A percentile compares a stretch with the other conserved stretches of the same genome.
These are phyloP conservation scores for Psilopsiagon aurifrons DNA, from an alignment of 2,113 vertebrate genomes.

Conservation along the genomic window DNA sequence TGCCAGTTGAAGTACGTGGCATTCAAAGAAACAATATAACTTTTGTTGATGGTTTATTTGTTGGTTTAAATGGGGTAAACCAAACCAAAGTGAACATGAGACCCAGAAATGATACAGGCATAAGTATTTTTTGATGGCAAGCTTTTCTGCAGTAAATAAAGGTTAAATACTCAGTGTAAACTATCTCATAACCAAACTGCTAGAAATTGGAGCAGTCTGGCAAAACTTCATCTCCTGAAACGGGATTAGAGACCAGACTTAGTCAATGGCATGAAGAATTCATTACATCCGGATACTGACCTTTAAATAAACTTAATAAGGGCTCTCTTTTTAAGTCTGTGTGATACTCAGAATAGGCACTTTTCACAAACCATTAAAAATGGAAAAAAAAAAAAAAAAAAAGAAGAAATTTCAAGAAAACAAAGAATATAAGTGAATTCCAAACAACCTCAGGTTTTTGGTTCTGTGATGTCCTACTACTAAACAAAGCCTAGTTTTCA, in stretches of 20 bases:
- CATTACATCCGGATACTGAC: neutral
- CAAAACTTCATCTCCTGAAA: neutral
- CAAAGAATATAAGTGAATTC: neutral
- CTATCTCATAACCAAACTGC: neutral
- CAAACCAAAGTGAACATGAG: neutral
- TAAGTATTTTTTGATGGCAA: neutral
- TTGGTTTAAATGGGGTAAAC: neutral
- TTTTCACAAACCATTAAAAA: neutral
- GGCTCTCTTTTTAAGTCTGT: neutral
- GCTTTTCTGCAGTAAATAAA: neutral
- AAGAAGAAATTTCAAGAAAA: neutral
- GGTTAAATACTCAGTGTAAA: neutral
- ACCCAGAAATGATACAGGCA: neutral
- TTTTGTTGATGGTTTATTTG: neutral
- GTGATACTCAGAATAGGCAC: neutral
- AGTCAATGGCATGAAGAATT: neutral
- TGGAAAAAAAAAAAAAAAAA: neutral
- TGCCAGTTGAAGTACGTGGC: neutral
- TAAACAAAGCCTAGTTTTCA: neutral
- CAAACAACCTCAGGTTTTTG: neutral
- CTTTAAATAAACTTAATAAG: neutral
- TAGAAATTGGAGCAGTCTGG: neutral
- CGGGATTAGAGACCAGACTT: neutral
- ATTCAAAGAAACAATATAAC: neutral
- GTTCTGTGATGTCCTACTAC: neutral